A percentile compares a stretch with the other conserved stretches of the same genome.
phyloP scores from a whole-genome alignment of 1,140 invertebrate genomes.

The Drosophila triauraria region DNA sequence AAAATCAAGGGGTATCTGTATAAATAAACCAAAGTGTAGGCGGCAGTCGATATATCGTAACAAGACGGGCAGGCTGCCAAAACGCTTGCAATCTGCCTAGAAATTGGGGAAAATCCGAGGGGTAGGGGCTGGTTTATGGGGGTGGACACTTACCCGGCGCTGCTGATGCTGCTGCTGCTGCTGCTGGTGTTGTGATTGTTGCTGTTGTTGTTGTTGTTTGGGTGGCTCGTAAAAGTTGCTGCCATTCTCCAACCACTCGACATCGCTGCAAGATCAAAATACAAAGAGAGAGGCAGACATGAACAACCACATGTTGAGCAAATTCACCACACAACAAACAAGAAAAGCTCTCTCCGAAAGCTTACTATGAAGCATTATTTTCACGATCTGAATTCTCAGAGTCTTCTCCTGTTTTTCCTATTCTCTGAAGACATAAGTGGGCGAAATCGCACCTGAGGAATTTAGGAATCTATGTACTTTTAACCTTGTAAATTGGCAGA shows the following conservation, averaged over 20 bases:
- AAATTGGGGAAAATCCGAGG: slow-evolving; percentile 28
- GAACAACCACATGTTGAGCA: slow-evolving; percentile 72
- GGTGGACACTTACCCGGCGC: slow-evolving; percentile 64
- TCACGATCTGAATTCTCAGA: background rate
- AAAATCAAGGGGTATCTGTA: slow-evolving; percentile 31
- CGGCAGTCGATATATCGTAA: slow-evolving; percentile 71
- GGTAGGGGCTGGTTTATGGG: slow-evolving; percentile 12
- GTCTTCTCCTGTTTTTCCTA: background rate
- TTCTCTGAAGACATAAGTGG: background rate
- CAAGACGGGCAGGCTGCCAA: slow-evolving; percentile 74
- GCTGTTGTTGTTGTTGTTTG: slow-evolving; percentile 58
- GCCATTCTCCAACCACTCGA: slow-evolving; percentile 74
- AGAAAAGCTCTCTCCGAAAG: slow-evolving; percentile 26
- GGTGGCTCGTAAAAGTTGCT: slow-evolving; percentile 74
- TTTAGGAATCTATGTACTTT: slow-evolving; percentile 1
- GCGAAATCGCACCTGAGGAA: slow-evolving; percentile 15
- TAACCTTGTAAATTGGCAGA: background rate
- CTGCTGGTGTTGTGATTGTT: slow-evolving; percentile 41
- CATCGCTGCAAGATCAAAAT: slow-evolving; percentile 67
- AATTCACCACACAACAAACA: slow-evolving; percentile 80
- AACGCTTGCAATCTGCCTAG: slow-evolving; percentile 63
- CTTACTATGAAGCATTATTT: slow-evolving; percentile 4
- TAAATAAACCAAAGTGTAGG: slow-evolving; percentile 74
- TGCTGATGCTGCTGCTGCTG: slow-evolving; percentile 64
- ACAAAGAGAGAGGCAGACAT: slow-evolving; percentile 16